phyloP scores from a whole-genome alignment of 1,140 invertebrate genomes.

The Polyergus mexicanus region DNA sequence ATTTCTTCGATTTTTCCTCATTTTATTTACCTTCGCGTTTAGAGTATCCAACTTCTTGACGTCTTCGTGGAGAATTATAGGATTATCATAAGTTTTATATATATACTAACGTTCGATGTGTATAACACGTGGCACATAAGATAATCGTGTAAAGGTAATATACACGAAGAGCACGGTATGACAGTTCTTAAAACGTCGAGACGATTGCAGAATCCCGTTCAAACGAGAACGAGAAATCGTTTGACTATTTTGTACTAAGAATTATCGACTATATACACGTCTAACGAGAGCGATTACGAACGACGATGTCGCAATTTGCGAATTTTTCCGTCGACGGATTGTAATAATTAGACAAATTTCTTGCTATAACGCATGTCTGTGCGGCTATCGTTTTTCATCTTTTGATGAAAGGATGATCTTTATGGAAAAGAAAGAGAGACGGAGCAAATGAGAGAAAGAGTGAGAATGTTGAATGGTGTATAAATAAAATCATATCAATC shows the following conservation, averaged over 20 bases:
- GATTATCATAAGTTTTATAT: constrained; percentile 62
- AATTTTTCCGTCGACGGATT: constrained; percentile 36
- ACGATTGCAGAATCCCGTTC: constrained; percentile 69
- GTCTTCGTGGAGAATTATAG: constrained; percentile 65
- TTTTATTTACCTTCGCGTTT: not conserved
- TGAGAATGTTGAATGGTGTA: constrained; percentile 78
- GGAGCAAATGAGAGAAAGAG: not conserved
- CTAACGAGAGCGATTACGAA: constrained; percentile 39
- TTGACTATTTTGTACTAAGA: constrained; percentile 85
- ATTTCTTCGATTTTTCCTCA: not conserved
- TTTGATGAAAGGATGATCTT: constrained; percentile 38
- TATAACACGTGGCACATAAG: constrained; percentile 77
- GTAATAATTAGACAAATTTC: constrained; percentile 60
- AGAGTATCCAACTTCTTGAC: constrained; percentile 31
- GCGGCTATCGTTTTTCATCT: not conserved
- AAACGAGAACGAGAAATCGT: constrained; percentile 76
- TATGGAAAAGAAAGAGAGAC: constrained; percentile 7
- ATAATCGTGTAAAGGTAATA: constrained; percentile 54
- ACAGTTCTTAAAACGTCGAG: constrained; percentile 81
- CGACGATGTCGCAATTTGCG: constrained; percentile 31
- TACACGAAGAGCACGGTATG: constrained; percentile 83
- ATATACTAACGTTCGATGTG: constrained; percentile 79
- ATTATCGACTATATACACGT: constrained; percentile 61
- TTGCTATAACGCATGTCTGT: constrained; percentile 51
- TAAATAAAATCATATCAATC: constrained; percentile 87